Conservation (phyloP, 2,797 vertebrate species). For the Sebastes steindachneri region DNA sequence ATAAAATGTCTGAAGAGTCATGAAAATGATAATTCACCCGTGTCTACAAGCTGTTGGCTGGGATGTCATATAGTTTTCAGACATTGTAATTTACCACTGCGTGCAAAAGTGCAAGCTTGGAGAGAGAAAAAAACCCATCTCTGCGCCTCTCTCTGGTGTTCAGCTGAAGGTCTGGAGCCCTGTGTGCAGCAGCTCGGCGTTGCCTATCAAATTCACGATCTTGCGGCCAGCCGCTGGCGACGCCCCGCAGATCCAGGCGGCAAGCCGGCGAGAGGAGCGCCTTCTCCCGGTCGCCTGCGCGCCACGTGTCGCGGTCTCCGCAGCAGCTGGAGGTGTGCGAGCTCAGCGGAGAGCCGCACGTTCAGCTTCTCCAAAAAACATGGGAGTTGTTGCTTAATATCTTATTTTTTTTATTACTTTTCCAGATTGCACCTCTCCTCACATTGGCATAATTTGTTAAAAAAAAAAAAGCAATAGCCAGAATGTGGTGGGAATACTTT, state of each 20-base stretch:
- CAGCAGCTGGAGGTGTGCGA: conserved; percentile 79
- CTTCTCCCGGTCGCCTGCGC: conserved; percentile 83
- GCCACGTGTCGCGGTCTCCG: conserved; percentile 87
- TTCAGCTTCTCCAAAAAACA: no score
- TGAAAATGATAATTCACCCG: conserved; percentile 1
- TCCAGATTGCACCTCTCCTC: not conserved
- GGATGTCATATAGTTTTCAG: conserved; percentile 17
- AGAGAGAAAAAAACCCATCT: not conserved
- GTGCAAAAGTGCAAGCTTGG: not conserved
- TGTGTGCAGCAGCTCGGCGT: conserved; percentile 27
- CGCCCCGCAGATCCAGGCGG: conserved; percentile 81
- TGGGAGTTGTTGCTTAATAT: no score
- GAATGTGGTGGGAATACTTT: not conserved
- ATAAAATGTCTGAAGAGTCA: not conserved
- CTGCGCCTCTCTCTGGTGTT: not conserved
- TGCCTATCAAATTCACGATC: conserved; percentile 73
- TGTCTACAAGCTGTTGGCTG: not conserved
- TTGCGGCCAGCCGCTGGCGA: conserved; percentile 75
- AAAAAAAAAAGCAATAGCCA: not conserved
- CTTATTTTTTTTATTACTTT: not conserved
- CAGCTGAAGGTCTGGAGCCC: conserved; percentile 3
- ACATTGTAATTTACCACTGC: conserved; percentile 22
- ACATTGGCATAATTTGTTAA: not conserved
- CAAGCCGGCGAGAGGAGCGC: conserved; percentile 81
- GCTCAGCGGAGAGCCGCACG: conserved; percentile 19